These are phyloP conservation scores for Apogon talboti DNA, from an alignment of 2,797 vertebrate genomes.

Conservation along the genomic window DNA sequence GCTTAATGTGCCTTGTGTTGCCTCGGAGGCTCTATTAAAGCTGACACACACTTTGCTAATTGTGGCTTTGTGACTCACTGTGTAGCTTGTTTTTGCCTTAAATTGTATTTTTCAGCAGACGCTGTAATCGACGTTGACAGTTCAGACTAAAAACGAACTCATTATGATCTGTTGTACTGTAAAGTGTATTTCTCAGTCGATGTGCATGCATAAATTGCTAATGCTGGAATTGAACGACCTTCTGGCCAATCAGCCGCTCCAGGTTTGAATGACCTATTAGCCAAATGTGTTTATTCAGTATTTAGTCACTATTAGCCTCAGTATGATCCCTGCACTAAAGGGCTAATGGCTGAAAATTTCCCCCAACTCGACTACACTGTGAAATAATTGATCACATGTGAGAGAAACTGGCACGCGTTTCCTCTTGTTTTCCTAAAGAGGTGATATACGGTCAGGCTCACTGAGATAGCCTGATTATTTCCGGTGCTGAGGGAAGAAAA, in stretches of 20 bases:
- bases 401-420: slow-evolving; percentile 81
- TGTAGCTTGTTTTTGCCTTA: slow-evolving; percentile 12
- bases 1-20: neutral
- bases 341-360: slow-evolving; percentile 85
- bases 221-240: slow-evolving; percentile 42
- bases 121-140: slow-evolving; percentile 29
- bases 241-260: slow-evolving; percentile 59
- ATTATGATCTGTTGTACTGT: neutral
- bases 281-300: slow-evolving; percentile 88
- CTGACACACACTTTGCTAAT: slow-evolving; percentile 45
- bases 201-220: neutral
- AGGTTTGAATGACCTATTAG: slow-evolving; percentile 81
- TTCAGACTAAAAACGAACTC: slow-evolving; percentile 11
- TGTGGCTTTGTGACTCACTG: slow-evolving; percentile 29
- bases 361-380: slow-evolving; percentile 60
- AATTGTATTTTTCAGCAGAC: slow-evolving; percentile 26
- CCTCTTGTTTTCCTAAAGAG: slow-evolving; percentile 79
- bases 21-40: slow-evolving; percentile 30
- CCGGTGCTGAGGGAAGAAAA: slow-evolving; percentile 59
- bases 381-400: slow-evolving; percentile 88
- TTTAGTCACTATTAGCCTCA: slow-evolving; percentile 84
- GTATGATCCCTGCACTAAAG: slow-evolving; percentile 80
- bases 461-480: slow-evolving; percentile 84
- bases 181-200: slow-evolving; percentile 3
- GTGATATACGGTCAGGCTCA: slow-evolving; percentile 79